Evolutionary conservation across 2,888 invertebrate genomes (phyloP).

Genomic region (Nebria salina): DNA sequence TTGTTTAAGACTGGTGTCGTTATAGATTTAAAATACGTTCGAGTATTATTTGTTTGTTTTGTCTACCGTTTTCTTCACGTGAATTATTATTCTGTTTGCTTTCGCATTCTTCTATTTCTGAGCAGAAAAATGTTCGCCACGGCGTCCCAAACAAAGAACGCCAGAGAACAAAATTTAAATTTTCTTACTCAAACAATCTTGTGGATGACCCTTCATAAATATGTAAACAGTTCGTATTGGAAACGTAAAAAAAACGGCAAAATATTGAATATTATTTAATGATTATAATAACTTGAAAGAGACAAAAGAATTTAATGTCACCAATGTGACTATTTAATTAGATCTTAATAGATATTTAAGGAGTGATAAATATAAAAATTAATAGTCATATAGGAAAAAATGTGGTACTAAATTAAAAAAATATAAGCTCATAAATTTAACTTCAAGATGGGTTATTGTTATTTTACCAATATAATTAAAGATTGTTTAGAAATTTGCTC

Average conservation of each 20-base stretch:
- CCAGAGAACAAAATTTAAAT: slow-evolving; percentile 39
- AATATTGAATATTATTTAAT: not conserved
- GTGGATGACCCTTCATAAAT: slow-evolving; percentile 46
- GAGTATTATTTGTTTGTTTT: slow-evolving; percentile 21
- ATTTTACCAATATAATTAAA: too few species aligned
- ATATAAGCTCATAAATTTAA: too few species aligned
- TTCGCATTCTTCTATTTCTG: slow-evolving; percentile 33
- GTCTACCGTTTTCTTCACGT: slow-evolving; percentile 22
- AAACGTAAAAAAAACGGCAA: not conserved
- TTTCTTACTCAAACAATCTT: slow-evolving; percentile 45
- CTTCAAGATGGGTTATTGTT: too few species aligned
- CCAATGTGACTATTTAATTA: too few species aligned
- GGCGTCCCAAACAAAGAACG: slow-evolving; percentile 28
- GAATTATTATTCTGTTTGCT: slow-evolving; percentile 33
- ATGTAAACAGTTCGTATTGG: slow-evolving; percentile 31
- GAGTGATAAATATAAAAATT: too few species aligned
- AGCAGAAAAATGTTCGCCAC: slow-evolving; percentile 19
- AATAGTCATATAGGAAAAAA: too few species aligned
- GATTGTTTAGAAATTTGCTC: too few species aligned
- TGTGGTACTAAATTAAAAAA: too few species aligned
- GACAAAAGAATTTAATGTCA: too few species aligned
- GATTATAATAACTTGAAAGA: not conserved
- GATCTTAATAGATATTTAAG: too few species aligned
- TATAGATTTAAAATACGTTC: not conserved
- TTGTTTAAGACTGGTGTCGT: not conserved